phyloP scores from a whole-genome alignment of 2,113 vertebrate genomes.

The Istiophorus platypterus region DNA sequence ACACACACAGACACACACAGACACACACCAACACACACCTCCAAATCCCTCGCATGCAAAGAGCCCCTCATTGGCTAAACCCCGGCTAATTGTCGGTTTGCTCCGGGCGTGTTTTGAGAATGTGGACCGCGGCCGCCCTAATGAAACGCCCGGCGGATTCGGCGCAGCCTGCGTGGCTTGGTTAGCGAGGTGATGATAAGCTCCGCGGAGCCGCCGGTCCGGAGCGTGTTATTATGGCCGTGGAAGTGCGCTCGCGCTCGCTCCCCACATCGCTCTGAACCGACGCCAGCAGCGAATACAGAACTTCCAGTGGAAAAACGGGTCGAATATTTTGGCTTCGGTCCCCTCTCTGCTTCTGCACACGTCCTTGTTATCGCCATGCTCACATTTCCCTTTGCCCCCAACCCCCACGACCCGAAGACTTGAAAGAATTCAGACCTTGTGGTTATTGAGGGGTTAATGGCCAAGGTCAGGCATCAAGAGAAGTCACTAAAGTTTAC shows the following conservation, averaged over 20 bases:
- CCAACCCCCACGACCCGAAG: too few species aligned
- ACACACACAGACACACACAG: too few species aligned
- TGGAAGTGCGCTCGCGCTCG: conserved; percentile 26
- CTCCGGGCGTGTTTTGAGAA: conserved; percentile 42
- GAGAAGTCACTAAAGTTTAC: conserved; percentile 13
- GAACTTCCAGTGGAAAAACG: conserved; percentile 27
- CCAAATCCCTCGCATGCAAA: conserved; percentile 49
- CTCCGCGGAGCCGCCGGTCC: conserved; percentile 48
- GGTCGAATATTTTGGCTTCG: conserved; percentile 18
- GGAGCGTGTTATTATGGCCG: conserved; percentile 52
- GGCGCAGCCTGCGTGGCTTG: conserved; percentile 28
- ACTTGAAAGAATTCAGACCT: conserved; percentile 27
- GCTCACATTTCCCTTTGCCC: conserved; percentile 15
- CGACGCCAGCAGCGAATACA: conserved; percentile 38
- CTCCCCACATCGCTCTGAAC: conserved; percentile 20
- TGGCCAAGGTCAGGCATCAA: conserved; percentile 64
- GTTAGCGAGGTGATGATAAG: conserved; percentile 55
- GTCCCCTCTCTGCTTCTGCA: neutral
- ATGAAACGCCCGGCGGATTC: conserved; percentile 60
- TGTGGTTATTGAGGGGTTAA: conserved; percentile 54
- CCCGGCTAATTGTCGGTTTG: conserved; percentile 65
- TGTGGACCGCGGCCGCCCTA: conserved; percentile 46
- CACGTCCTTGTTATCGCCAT: too few species aligned
- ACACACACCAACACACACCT: too few species aligned
- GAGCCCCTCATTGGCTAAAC: conserved; percentile 46